Conservation (phyloP, 2,888 invertebrate genomes). For the Melanchra persicariae region DNA sequence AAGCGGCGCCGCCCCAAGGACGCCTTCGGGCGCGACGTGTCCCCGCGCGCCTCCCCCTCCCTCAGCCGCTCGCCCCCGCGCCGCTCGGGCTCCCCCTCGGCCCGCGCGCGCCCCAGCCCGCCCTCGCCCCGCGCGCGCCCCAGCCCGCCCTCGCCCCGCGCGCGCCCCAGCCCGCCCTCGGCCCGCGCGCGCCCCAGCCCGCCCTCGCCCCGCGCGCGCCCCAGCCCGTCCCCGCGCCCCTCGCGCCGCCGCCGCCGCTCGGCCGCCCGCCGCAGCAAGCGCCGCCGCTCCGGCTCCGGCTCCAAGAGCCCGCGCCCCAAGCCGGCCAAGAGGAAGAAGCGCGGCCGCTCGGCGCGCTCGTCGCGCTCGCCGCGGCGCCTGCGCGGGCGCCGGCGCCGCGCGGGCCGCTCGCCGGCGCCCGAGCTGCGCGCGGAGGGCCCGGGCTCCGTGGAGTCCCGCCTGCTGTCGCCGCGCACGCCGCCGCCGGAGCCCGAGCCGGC, state of each 20-base stretch:
- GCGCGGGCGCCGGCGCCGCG: conserved; percentile 69
- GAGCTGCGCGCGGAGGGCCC: conserved; percentile 68
- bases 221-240: conserved; percentile 60
- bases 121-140: conserved; percentile 48
- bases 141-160: conserved; percentile 67
- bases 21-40: conserved; percentile 94
- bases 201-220: conserved; percentile 68
- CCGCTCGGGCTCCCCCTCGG: conserved; percentile 54
- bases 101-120: conserved; percentile 61
- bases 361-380: conserved; percentile 70
- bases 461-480: conserved; percentile 78
- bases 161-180: conserved; percentile 60
- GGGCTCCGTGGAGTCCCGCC: conserved; percentile 67
- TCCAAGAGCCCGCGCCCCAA: conserved; percentile 71
- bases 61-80: conserved; percentile 61
- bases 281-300: conserved; percentile 71
- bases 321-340: conserved; percentile 79
- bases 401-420: conserved; percentile 60
- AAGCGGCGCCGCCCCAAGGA: conserved; percentile 93
- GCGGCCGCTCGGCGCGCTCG: conserved; percentile 73
- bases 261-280: conserved; percentile 71
- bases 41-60: conserved; percentile 75
- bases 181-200: conserved; percentile 51
- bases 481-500: conserved; percentile 67
- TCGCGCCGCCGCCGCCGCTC: conserved; percentile 73